A percentile compares a stretch with the other conserved stretches of the same genome.
These are phyloP conservation scores for Drosophila algonquin DNA, from an alignment of 2,888 invertebrate species.

Conservation along the genomic window DNA sequence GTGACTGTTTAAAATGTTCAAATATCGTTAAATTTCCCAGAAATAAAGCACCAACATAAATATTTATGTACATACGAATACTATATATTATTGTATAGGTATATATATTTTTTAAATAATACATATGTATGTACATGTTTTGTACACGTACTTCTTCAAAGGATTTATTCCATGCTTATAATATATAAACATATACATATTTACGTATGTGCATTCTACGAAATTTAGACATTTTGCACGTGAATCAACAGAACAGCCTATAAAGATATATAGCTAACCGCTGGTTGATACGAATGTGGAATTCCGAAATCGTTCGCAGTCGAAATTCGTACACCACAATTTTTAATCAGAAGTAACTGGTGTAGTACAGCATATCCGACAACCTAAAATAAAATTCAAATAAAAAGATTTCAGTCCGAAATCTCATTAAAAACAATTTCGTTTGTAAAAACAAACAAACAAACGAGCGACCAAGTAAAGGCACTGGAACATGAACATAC, in stretches of 20 bases:
- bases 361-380: slow-evolving; percentile 72
- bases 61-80: neutral
- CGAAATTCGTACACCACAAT: slow-evolving; percentile 52
- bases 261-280: slow-evolving; percentile 5
- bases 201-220: neutral
- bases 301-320: slow-evolving; percentile 65
- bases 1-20: slow-evolving; percentile 64
- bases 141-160: neutral
- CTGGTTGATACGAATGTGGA: slow-evolving; percentile 57
- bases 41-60: neutral
- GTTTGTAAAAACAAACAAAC: slow-evolving; percentile 61
- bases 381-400: slow-evolving; percentile 72
- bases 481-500: slow-evolving; percentile 49
- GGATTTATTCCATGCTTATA: neutral
- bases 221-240: neutral
- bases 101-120: neutral
- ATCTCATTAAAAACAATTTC: slow-evolving; percentile 65
- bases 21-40: too few species aligned
- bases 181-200: neutral
- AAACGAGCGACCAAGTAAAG: slow-evolving; percentile 14
- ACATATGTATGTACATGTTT: too few species aligned
- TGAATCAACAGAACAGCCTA: neutral
- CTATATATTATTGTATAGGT: neutral
- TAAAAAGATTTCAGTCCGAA: slow-evolving; percentile 70
- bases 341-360: slow-evolving; percentile 74